Base-by-base conservation (phyloP, 2,888 invertebrate species). In the Mesochorus sp. region DNA sequence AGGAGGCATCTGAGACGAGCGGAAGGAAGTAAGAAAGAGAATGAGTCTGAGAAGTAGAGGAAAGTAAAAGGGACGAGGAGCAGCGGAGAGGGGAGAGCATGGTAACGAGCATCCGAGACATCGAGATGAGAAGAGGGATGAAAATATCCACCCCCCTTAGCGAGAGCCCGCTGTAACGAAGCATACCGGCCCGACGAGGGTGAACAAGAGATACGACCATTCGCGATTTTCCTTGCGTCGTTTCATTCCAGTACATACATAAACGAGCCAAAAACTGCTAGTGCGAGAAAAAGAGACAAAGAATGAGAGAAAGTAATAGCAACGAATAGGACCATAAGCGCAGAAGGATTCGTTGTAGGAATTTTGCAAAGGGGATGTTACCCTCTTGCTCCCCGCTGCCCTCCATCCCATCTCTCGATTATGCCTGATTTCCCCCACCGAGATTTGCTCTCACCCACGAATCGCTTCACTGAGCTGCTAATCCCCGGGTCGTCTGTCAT, bases 21-120 rank as follows among this genome's bases (percentile, higher is more conserved):
- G 81, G 83, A 85, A 83, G 86, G 83, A 85, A 85, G 85, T 83
- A 83, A 84, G 85, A 83, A 86, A 85, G 85, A 59, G 55, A 42
- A 47, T 49, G 39, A 64, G 34, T 37, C 55, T 42, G 53, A 28
- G 55, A 31, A 57, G 55, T 12, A 21, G 6, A 42, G 80, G 81
- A 42, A 83, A 84, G 70, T 71, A 78, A 79, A 62, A 74, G 75
- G 61, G 82, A 79, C 80, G 81, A 79, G 73, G 83, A n/a, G 10
- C 5, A 31, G 10, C 19, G 47, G 47, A 10, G 8, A 8, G 21
- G 47, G 42, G 42, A 17, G 14, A n/a, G 82, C 75, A 83, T 85
- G 85, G 85, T 84, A 85, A 83, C 83, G 84, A 85, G 83, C 83
- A 76, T 80, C 80, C 77, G 77, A 72, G 77, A 73, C 59, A 67